Conservation (phyloP, 2,113 vertebrate genomes). For the Stercorarius parasiticus region DNA sequence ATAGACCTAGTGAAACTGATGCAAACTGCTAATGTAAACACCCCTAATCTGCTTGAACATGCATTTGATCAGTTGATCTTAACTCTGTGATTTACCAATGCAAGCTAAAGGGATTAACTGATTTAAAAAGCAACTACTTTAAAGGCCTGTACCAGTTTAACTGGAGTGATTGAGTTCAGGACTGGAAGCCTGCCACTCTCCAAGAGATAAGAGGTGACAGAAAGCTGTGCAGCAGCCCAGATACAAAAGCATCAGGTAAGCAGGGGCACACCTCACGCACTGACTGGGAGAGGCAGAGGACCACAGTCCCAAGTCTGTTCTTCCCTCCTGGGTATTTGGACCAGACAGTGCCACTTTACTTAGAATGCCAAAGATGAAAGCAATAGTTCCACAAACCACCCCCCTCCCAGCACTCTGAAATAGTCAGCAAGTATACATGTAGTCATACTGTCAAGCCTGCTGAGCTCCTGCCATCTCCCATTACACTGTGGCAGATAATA, state of each 20-base stretch:
- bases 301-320: not conserved
- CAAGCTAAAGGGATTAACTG: constrained; percentile 31
- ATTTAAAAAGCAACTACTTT: constrained; percentile 5
- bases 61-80: not conserved
- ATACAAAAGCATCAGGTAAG: not conserved
- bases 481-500: not conserved
- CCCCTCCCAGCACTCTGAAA: not conserved
- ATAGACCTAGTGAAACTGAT: constrained; percentile 5
- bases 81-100: constrained; percentile 6
- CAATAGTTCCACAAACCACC: not conserved
- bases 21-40: constrained; percentile 4
- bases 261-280: not conserved
- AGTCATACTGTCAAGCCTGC: not conserved
- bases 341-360: not conserved
- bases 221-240: not conserved
- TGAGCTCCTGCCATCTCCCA: not conserved
- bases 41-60: not conserved
- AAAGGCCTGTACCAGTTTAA: not conserved
- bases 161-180: not conserved
- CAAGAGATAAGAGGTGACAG: not conserved
- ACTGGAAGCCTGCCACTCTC: not conserved
- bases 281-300: not conserved
- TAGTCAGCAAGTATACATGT: not conserved
- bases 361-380: not conserved
- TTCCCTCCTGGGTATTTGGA: not conserved